phyloP scores from a whole-genome alignment of 2,888 invertebrate species.

The Hirtodrosophila alboralis region DNA sequence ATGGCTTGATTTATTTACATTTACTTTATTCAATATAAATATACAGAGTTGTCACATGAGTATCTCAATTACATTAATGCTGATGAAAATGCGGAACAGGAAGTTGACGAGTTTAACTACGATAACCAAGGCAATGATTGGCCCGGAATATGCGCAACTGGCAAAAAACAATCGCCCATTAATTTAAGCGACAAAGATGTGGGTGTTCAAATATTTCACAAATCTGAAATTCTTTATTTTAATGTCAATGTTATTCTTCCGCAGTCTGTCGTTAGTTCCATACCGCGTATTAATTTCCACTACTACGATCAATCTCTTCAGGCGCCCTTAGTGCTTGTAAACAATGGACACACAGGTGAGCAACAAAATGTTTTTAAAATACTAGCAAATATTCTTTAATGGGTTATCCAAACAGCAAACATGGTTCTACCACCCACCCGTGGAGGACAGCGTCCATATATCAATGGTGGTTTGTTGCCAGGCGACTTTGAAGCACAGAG shows the following conservation, averaged over 20 bases:
- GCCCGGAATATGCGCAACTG: slow-evolving; percentile 48
- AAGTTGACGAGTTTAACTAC: slow-evolving; percentile 58
- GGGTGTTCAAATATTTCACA: slow-evolving; percentile 23
- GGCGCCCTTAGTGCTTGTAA: slow-evolving; percentile 86
- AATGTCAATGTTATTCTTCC: background rate
- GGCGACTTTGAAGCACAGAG: slow-evolving; percentile 66
- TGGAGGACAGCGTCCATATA: slow-evolving; percentile 49
- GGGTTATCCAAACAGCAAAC: slow-evolving; percentile 52
- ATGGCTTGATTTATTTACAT: background rate
- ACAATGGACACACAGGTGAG: slow-evolving; percentile 88
- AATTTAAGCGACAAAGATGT: slow-evolving; percentile 32
- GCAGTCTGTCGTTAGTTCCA: slow-evolving; percentile 34
- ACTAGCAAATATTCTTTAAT: no score
- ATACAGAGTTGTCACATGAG: slow-evolving; percentile 26
- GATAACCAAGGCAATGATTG: slow-evolving; percentile 62
- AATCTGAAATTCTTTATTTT: no score
- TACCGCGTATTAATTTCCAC: slow-evolving; percentile 53
- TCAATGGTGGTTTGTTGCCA: slow-evolving; percentile 63
- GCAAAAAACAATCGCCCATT: slow-evolving; percentile 54
- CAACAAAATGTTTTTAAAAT: no score
- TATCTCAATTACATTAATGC: slow-evolving; percentile 34
- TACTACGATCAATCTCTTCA: slow-evolving; percentile 87
- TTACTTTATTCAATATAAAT: background rate
- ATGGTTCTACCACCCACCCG: slow-evolving; percentile 43
- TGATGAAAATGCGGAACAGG: slow-evolving; percentile 24